Evolutionary conservation across 2,797 vertebrate species (phyloP).

Genomic region (Parauchenoglanis ngamensis): DNA sequence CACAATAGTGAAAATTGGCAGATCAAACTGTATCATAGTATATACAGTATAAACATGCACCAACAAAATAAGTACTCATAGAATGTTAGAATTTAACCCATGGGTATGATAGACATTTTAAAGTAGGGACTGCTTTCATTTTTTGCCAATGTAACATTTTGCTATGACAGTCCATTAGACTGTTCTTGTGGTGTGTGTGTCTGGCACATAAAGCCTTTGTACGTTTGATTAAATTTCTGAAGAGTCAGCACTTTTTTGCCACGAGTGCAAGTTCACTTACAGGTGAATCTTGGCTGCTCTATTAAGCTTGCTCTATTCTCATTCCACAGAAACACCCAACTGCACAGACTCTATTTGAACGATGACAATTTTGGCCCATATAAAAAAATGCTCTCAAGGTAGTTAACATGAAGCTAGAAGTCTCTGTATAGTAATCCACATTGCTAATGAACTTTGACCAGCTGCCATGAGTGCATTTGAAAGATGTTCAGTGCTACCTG

Average conservation of each 20-base stretch:
- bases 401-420: background rate
- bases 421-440: background rate
- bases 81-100: background rate
- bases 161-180: background rate
- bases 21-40: background rate
- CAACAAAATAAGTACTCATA: background rate
- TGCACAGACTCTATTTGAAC: background rate
- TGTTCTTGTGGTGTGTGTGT: background rate
- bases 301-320: slow-evolving; percentile 24
- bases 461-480: background rate
- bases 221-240: background rate
- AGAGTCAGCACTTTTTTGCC: slow-evolving; percentile 31
- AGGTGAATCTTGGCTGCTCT: slow-evolving; percentile 30
- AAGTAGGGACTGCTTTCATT: background rate
- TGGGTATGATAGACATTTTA: background rate
- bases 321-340: slow-evolving; percentile 18
- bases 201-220: background rate
- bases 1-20: background rate
- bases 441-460: background rate
- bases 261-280: slow-evolving; percentile 24
- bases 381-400: background rate
- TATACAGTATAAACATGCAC: no score
- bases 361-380: background rate
- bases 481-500: background rate
- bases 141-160: background rate